Percentiles rank a stretch among this genome's conserved stretches.
Conservation (phyloP, 2,797 vertebrate species). For the Emydoidea blandingii region DNA sequence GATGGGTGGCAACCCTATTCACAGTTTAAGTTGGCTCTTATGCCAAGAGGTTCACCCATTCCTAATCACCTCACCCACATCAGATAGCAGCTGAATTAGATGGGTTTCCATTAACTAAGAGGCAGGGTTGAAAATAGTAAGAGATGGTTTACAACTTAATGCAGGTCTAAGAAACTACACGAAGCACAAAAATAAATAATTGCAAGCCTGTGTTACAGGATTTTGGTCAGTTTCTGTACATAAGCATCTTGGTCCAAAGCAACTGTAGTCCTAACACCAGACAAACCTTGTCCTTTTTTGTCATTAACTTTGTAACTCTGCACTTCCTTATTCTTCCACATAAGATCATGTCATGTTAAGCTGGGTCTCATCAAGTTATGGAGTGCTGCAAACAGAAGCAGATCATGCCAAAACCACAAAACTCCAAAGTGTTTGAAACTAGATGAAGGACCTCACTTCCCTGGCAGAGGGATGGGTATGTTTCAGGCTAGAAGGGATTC, state of each 20-base stretch:
- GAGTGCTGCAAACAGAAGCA: not conserved
- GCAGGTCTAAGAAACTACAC: no score
- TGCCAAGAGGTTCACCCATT: no score
- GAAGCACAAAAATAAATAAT: no score
- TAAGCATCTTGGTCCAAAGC: not conserved
- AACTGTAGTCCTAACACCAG: not conserved
- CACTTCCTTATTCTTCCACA: not conserved
- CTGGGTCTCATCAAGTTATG: not conserved
- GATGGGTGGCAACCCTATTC: no score
- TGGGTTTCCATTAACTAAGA: no score
- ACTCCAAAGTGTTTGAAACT: not conserved
- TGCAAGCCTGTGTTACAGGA: not conserved
- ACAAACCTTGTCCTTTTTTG: not conserved
- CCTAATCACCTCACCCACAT: no score
- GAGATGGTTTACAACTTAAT: no score
- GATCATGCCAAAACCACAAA: not conserved
- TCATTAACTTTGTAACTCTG: not conserved
- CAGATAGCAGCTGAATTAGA: no score
- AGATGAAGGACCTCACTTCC: not conserved
- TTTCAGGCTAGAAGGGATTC: not conserved
- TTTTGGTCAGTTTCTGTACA: not conserved
- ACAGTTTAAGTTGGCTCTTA: no score
- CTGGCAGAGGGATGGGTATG: not conserved
- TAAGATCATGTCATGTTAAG: not conserved
- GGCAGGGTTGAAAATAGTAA: no score